Evolutionary conservation across 1,140 invertebrate species (phyloP), one percentile per base, ranked within the genome.

Genomic region (Drosophila persimilis): DNA sequence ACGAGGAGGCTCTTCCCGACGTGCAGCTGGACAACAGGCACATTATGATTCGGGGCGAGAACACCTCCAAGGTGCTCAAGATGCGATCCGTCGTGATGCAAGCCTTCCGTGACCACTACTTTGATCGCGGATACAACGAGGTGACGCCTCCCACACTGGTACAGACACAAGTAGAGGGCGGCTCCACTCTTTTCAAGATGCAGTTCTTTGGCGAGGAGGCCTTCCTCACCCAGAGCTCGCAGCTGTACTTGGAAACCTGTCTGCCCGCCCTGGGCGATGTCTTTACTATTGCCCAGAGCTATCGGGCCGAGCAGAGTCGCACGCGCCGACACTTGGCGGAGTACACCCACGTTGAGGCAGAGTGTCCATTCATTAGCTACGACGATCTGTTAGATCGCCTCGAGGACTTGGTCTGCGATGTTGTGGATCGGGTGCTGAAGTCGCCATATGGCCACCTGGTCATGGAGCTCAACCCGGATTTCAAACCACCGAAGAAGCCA

Each of bases 41-140:
- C 92, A 98, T 99, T 84, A 98, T 99, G 96, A 97, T 99, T 77
- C 94, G 99, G 57, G 98, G 99, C 39, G 98, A 99, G 94, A 99
- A 99, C 94, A 98, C 97, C 20, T 97, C 97, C 2, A 96, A 96
- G 91, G 95, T 99, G 35, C 91, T 99, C 15, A 95, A 95, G 50
- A 96, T 99, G 93, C 94, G 98, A 57, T 98, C 97, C 0, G 93
- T 96, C 2, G 93, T 98, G 0, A 96, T 96, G 73, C 95, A 98
- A 90, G 96, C 97, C n/a, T 99, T 99, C 92, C 94, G 99, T 62
- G 96, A 97, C 47, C 98, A 99, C 92, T 99, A 97, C 91, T 93
- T 94, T 60, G 92, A 94, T 50, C 93, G 95, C 29, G 96, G 95
- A 44, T 99, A 99, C 91, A 95, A 93, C 75, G 98, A 99, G 93